phyloP scores from a whole-genome alignment of 2,888 invertebrate genomes.

The Synanthedon vespiformis region DNA sequence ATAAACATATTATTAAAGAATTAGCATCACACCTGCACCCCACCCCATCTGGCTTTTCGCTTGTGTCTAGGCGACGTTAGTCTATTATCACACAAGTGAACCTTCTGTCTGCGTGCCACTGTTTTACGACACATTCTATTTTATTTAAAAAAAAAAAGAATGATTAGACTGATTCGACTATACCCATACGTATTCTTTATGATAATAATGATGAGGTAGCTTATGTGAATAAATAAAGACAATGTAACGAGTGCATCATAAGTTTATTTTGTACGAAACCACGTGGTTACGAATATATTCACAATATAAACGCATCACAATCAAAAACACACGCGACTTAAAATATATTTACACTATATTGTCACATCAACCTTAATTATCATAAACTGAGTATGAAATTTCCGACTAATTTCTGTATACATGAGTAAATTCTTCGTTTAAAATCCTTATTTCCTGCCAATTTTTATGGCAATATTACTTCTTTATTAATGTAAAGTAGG shows the following conservation, averaged over 20 bases:
- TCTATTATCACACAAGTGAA: too few species aligned
- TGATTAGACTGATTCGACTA: too few species aligned
- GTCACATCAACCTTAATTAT: constrained; percentile 14
- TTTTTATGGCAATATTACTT: constrained; percentile 8
- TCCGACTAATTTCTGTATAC: constrained; percentile 41
- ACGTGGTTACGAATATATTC: constrained; percentile 40
- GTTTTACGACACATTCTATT: too few species aligned
- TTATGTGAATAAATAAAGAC: constrained; percentile 15
- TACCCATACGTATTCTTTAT: too few species aligned
- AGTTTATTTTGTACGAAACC: constrained; percentile 62
- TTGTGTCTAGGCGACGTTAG: too few species aligned
- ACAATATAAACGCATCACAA: constrained; percentile 34
- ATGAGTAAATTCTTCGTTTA: constrained; percentile 28
- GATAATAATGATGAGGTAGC: too few species aligned
- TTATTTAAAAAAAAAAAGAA: too few species aligned
- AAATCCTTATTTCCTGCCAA: constrained; percentile 16
- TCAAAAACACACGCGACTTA: constrained; percentile 31
- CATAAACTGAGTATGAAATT: constrained; percentile 45
- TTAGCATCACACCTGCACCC: too few species aligned
- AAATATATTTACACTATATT: constrained; percentile 32
- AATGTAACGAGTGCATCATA: constrained; percentile 53
- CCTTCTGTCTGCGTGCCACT: too few species aligned
- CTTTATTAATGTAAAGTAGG: too few species aligned
- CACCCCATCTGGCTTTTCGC: too few species aligned
- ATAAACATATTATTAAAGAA: too few species aligned